Conservation (phyloP, 2,113 vertebrate genomes). For the Philantomba maxwellii region DNA sequence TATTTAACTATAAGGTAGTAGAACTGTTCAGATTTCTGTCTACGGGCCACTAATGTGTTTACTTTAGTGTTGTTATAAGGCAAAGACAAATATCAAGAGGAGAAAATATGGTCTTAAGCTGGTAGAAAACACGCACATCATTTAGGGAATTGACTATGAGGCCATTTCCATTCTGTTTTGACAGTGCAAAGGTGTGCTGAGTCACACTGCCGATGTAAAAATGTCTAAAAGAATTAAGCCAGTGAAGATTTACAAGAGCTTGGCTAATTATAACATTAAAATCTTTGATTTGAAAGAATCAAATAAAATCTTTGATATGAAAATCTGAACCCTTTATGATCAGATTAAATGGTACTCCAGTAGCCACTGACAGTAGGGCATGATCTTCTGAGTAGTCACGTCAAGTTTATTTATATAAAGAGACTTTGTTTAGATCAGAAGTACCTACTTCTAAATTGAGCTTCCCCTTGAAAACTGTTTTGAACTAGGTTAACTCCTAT, state of each 20-base stretch:
- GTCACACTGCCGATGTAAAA: neutral
- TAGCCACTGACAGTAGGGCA: neutral
- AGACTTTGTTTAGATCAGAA: constrained; percentile 15
- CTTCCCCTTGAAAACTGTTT: constrained; percentile 33
- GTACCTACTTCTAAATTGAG: neutral
- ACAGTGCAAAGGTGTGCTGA: neutral
- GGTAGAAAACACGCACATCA: neutral
- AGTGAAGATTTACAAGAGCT: neutral
- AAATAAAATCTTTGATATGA: neutral
- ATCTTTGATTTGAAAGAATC: neutral
- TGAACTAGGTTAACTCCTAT: neutral
- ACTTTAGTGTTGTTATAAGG: neutral
- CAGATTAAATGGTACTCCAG: neutral
- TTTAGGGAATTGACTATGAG: neutral
- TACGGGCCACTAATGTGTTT: neutral
- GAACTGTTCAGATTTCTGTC: neutral
- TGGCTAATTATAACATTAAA: neutral
- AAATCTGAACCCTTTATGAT: neutral
- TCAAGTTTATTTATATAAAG: constrained; percentile 29
- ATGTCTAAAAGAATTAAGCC: neutral
- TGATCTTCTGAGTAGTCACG: neutral
- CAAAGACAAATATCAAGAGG: neutral
- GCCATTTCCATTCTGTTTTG: constrained; percentile 13
- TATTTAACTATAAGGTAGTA: neutral
- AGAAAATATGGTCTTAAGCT: neutral